Base-by-base conservation (phyloP, 2,797 vertebrate species). In the Syngnathus rostellatus region DNA sequence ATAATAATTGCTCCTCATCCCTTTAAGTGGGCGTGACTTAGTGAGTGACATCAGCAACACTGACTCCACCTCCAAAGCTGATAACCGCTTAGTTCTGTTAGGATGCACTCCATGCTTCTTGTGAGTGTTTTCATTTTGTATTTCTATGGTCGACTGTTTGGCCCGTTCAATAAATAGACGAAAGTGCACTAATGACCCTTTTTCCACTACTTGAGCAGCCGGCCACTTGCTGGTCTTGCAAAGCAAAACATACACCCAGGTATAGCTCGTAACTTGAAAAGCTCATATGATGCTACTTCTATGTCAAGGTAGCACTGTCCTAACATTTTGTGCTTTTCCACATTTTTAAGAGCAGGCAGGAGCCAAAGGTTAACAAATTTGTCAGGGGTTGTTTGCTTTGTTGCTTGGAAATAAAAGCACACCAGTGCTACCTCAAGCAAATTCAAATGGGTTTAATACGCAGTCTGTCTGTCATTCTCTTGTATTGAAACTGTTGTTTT, bases 311-410 rank as follows among this genome's bases (percentile, higher is more conserved):
- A 83, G 83, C 87, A 82, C 89, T 90, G 84, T 79, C 86, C 88
- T 90, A 87, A 88, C 87, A 85, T 74, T 72, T 80, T 68, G 80
- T 80, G 75, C 85, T 90, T 88, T 85, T 81, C 81, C 78, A 81
- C 89, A 88, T 86, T 83, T 81, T 79, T 85, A 76, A 74, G 79
- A 62, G 64, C 70, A 70, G 64, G 82, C 69, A 67, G 81, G 80
- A 83, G 80, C 71, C 81, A 84, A 79, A 77, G 78, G 70, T 83
- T 88, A 89, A 86, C 86, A 86, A 87, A 91, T 92, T 86, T 92
- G 90, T 91, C 90, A 90, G 87, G 85, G 84, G 88, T 86, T 90
- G 88, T 91, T 91, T 92, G 88, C 88, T 81, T 86, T 89, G 86
- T 89, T 89, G 87, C 83, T 91, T 89, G 88, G 85, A 91, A 91